A percentile compares a stretch with the other conserved stretches of the same genome.
These are phyloP conservation scores for Zapornia atra DNA, from an alignment of 2,113 vertebrate genomes.

Conservation along the genomic window DNA sequence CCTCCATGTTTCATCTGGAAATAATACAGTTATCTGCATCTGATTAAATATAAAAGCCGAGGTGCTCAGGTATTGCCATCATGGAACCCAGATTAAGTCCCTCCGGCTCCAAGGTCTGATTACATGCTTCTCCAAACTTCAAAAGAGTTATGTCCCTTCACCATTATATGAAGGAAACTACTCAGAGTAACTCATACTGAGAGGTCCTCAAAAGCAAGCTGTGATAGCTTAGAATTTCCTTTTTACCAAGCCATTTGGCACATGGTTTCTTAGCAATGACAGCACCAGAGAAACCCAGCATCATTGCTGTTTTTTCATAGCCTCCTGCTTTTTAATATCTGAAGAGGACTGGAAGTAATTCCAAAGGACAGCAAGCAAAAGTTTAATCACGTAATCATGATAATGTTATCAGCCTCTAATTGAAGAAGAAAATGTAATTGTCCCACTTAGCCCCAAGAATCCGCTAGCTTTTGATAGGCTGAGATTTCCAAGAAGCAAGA, in stretches of 20 bases:
- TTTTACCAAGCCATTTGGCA: neutral
- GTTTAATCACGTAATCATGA: neutral
- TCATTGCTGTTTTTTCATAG: rapidly evolving
- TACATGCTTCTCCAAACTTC: neutral
- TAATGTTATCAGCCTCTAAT: neutral
- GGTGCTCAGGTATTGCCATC: neutral
- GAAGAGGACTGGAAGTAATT: neutral
- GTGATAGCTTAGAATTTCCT: neutral
- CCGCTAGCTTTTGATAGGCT: neutral
- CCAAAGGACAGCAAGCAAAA: neutral
- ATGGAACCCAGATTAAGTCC: neutral
- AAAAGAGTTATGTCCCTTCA: neutral
- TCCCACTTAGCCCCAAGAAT: neutral
- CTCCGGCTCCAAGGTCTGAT: neutral
- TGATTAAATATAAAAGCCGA: neutral
- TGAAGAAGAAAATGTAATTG: neutral
- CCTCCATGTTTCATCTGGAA: neutral
- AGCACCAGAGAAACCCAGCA: neutral
- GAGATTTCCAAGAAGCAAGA: neutral
- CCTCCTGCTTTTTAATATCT: neutral
- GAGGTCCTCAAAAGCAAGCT: neutral
- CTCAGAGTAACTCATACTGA: neutral
- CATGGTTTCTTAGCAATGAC: neutral
- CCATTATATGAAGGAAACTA: neutral
- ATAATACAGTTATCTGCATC: neutral